Evolutionary conservation across 2,888 invertebrate species (phyloP), one percentile per base, ranked within the genome.

Genomic region (Machimus rusticus): DNA sequence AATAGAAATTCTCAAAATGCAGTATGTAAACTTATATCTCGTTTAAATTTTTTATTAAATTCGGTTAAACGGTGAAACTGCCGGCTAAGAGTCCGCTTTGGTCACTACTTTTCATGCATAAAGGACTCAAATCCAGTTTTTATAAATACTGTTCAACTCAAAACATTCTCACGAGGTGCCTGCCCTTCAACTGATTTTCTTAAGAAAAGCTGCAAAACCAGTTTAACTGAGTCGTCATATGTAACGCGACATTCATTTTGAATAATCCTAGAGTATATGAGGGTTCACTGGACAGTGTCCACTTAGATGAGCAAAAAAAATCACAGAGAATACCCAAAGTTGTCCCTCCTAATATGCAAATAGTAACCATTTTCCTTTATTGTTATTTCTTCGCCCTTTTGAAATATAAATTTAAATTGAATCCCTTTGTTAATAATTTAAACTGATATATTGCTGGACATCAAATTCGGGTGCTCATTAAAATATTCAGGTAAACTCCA

Each of bases 151-250:
- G 28, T 23, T 31, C 14, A 79, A 51, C 28, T 31, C 9, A 79
- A 79, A 51, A 46, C 31, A 51, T 79, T 79, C 79, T 79, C 79
- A 79, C 79, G 79, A 23, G 28, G 16, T 51, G 51, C 39, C 39
- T 51, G 51, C 39, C 39, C 79, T 51, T 79, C 31, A 79, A 16
- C 28, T 16, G 51, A 79, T 43, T 16, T 78, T n/a, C 51, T 55
- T 79, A 79, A 46, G 43, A 74, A 85, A 46, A 74, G 85, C 43
- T 74, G 85, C 23, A n/a, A 34, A 85, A 85, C 85, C 39, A 39
- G 85, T 85, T 85, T 74, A 43, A 74, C 85, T 37, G 74, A 74
- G n/a, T 43, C 46, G 16, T 43, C 14, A 79, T 16, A 79, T 31
- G 31, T 16, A 46, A 23, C 51, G 31, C 23, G 79, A 51, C 51